Conservation (phyloP, 2,113 vertebrate species). For the Parus major region DNA sequence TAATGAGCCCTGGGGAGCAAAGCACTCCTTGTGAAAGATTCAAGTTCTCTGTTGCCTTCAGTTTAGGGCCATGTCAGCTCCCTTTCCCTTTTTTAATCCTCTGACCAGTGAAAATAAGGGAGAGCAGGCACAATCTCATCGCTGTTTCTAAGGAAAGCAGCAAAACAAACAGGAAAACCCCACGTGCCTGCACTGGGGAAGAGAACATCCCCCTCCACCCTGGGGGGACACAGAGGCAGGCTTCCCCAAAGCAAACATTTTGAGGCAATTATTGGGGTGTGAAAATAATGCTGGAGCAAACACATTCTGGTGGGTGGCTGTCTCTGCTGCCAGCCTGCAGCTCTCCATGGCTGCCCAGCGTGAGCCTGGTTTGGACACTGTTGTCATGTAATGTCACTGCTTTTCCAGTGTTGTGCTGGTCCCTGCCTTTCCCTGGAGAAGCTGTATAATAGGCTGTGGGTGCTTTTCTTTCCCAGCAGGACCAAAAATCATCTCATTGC, state of each 20-base stretch:
- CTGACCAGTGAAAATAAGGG: background rate
- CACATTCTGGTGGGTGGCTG: background rate
- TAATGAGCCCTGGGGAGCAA: background rate
- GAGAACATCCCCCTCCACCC: background rate
- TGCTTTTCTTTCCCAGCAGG: background rate
- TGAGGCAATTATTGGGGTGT: background rate
- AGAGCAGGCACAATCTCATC: background rate
- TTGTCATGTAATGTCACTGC: background rate
- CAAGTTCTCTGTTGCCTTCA: background rate
- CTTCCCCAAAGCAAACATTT: background rate
- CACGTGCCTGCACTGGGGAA: rapidly evolving
- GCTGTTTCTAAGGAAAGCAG: background rate
- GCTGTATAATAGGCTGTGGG: background rate
- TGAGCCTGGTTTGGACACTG: background rate
- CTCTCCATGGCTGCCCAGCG: rapidly evolving
- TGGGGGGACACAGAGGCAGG: background rate
- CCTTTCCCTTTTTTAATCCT: background rate
- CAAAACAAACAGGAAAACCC: background rate
- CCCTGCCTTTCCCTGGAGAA: background rate
- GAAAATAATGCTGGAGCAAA: background rate
- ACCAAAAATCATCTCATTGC: background rate
- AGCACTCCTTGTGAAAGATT: background rate
- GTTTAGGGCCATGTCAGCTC: background rate
- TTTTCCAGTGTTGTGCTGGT: rapidly evolving
- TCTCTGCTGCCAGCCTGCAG: background rate